A percentile compares a stretch with the other conserved stretches of the same genome.
Evolutionary conservation across 2,797 vertebrate species (phyloP).

Genomic region (Labeo calbasu): DNA sequence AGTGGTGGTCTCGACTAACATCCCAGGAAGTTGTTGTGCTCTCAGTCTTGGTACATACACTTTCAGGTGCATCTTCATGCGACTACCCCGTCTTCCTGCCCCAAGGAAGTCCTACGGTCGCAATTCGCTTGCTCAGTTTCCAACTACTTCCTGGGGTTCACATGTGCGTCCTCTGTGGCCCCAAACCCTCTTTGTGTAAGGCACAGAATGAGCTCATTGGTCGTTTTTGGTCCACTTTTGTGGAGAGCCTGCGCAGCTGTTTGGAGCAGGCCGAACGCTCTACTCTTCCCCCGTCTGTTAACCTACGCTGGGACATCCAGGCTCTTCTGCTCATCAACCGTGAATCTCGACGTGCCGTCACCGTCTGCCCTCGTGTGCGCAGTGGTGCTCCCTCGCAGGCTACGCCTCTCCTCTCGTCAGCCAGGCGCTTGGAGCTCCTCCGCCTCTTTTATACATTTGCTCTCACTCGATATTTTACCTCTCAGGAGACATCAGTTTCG

Average conservation of each 20-base stretch:
- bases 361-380: conserved; percentile 48
- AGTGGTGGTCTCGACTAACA: conserved; percentile 87
- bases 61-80: conserved; percentile 79
- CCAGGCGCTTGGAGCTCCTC: conserved; percentile 80
- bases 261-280: conserved; percentile 75
- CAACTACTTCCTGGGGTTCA: conserved; percentile 84
- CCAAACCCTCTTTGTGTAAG: conserved; percentile 81
- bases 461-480: conserved; percentile 79
- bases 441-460: conserved; percentile 85
- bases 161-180: conserved; percentile 87
- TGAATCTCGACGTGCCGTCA: conserved; percentile 82
- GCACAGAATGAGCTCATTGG: conserved; percentile 80
- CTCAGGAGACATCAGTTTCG: conserved; percentile 64
- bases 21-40: conserved; percentile 86
- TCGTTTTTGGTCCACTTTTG: conserved; percentile 84
- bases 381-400: background rate
- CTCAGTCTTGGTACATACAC: conserved; percentile 75
- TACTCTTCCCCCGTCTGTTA: conserved; percentile 70
- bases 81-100: conserved; percentile 91
- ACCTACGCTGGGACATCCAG: conserved; percentile 79
- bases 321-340: conserved; percentile 86
- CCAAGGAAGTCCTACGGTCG: conserved; percentile 90
- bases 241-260: conserved; percentile 80
- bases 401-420: conserved; percentile 60
- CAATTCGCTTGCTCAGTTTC: conserved; percentile 87